A percentile compares a stretch with the other conserved stretches of the same genome.
phyloP scores from a whole-genome alignment of 92 coral and sea anemone species.

The Epizoanthus fatuus region DNA sequence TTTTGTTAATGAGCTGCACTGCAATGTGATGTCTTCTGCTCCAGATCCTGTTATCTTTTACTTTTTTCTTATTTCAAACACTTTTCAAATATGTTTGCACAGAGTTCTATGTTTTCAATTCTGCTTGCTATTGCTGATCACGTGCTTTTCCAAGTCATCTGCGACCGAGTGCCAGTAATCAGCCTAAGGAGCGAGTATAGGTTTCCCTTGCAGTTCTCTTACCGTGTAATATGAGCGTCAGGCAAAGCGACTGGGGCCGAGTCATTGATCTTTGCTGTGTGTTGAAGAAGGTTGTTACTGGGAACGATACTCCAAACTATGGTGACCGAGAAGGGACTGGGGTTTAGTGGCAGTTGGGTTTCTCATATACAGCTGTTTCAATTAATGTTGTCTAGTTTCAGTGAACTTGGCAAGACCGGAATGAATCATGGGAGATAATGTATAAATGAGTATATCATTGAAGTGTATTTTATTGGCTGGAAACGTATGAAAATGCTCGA shows the following conservation, averaged over 20 bases:
- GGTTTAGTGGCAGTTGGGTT: background rate
- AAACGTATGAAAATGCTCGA: no score
- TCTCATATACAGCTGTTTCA: no score
- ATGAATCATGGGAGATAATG: no score
- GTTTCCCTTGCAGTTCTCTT: background rate
- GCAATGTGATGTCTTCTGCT: background rate
- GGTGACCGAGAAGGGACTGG: slow-evolving; percentile 19
- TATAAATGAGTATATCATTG: no score
- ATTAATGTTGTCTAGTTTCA: no score
- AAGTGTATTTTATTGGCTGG: no score
- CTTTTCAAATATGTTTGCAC: background rate
- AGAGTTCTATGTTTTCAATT: background rate
- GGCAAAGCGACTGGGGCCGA: slow-evolving; percentile 17
- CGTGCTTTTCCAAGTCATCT: background rate
- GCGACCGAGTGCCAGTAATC: slow-evolving; percentile 30
- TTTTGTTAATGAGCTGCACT: background rate
- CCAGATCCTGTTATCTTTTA: background rate
- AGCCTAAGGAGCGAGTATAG: slow-evolving; percentile 40
- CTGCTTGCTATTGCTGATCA: background rate
- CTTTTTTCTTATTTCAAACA: background rate
- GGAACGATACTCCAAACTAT: slow-evolving; percentile 9
- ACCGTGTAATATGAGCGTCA: slow-evolving; percentile 46
- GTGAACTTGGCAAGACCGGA: no score
- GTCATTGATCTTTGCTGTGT: slow-evolving; percentile 37
- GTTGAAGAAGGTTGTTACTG: background rate